Evolutionary conservation across 2,888 invertebrate species (phyloP).

Genomic region (Macaria liturata): DNA sequence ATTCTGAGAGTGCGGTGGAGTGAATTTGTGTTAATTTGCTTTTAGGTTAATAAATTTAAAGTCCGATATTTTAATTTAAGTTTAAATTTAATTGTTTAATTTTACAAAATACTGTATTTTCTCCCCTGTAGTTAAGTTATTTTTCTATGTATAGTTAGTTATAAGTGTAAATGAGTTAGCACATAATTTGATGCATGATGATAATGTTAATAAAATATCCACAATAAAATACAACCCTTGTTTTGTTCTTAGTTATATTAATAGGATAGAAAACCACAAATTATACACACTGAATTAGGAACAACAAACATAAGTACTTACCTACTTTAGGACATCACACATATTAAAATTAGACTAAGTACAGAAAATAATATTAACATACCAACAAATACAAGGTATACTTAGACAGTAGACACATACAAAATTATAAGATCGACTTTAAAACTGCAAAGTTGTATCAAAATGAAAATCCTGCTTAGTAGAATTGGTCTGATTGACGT

Average conservation of each 20-base stretch:
- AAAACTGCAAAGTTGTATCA: too few species aligned
- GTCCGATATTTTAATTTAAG: constrained; percentile 71
- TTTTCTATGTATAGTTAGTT: constrained; percentile 83
- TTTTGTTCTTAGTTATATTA: constrained; percentile 34
- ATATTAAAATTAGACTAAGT: too few species aligned
- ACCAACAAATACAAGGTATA: too few species aligned
- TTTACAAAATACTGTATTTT: constrained; percentile 81
- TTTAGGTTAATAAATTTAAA: constrained; percentile 74
- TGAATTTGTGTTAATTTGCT: constrained; percentile 72
- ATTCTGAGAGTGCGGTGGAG: constrained; percentile 76
- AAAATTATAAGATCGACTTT: too few species aligned
- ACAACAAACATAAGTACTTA: too few species aligned
- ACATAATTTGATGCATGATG: constrained; percentile 83
- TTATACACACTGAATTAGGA: too few species aligned
- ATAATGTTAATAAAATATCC: constrained; percentile 83
- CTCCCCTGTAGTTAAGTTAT: constrained; percentile 81
- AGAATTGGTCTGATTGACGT: too few species aligned
- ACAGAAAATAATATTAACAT: too few species aligned
- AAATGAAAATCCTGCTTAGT: too few species aligned
- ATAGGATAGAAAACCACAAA: too few species aligned
- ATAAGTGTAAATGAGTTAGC: constrained; percentile 82
- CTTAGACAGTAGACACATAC: too few species aligned
- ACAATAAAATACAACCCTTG: constrained; percentile 76
- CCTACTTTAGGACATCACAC: too few species aligned
- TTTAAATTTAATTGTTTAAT: constrained; percentile 73